Base-by-base conservation (phyloP, 1,140 invertebrate genomes). In the Uloborus diversus region DNA sequence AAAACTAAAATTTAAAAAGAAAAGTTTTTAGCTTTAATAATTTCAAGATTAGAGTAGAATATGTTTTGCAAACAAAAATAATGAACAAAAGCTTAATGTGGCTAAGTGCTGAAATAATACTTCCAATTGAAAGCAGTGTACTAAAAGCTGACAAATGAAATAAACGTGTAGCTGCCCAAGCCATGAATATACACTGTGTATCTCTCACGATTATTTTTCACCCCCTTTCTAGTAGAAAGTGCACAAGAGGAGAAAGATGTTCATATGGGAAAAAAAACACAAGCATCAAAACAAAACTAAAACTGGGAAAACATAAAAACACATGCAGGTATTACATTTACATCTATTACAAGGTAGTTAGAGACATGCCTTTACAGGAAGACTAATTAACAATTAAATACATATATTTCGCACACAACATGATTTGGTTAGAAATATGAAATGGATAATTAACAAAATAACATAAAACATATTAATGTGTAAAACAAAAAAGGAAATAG, bases 201-300 rank as follows among this genome's bases (percentile, higher is more conserved):
- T 13, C 17, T 42, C 17, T 42, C 9, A 42, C 37, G 7, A 49
- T 30, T 33, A 33, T 0, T 7, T 42, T 71, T 27, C 32, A 51
- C 47, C 73, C 73, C 71, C 73, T 65, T 78, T 78, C 73, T 78
- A 78, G 73, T 62, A 64, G 61, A 76, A 32, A 78, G 73, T 78
- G 73, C 73, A 64, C 17, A 64, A 78, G 62, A 78, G 73, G 57
- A 66, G 73, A 78, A 65, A 78, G 73, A 73, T 20, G 28, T 33
- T 59, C 25, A 64, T 33, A 32, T 14, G 23, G 62, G 23, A 78
- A 28, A 65, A 75, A 23, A 47, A 64, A n/a, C n/a, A 62, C 27
- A 35, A 33, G 17, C 17, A 62, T 32, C 32, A 32, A 27, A 11
- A 75, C 71, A 64, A 64, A 42, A 78, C 57, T 28, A 37, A 65